Base-by-base conservation (phyloP, 2,113 vertebrate genomes). In the Phoxinus phoxinus region DNA sequence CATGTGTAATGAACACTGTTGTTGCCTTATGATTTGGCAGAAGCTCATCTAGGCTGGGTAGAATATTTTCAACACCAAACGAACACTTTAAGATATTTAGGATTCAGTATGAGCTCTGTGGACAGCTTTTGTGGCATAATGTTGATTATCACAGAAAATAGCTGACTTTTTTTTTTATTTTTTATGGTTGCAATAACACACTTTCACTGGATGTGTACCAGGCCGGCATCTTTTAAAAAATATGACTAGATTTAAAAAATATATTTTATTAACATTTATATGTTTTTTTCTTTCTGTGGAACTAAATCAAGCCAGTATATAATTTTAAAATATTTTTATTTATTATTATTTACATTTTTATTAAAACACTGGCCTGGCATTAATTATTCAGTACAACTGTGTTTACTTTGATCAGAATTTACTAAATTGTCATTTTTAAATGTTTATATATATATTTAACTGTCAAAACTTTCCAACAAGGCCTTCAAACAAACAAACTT, bases 1-100 rank as follows among this genome's bases (percentile, higher is more conserved):
- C 51, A 35, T 78, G n/a, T 25, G 21, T 61, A 79, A 79, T 63
- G 35, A 37, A 41, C 23, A 46, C 23, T 73, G 23, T 73, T 73
- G n/a, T 73, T 73, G 6, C 5, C 12, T 63, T 19, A 46, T 63
- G n/a, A 15, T 63, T 80, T 46, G 37, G 32, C 6, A 15, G 12
- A 61, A 37, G 53, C 4, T 19, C 5, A 2, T 23, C 51, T 77
- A 5, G 48, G 21, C 21, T 56, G 6, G 19, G 19, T 56, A 37
- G 19, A 41, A 72, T 1, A n/a, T n/a, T 23, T 13, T 41, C 21
- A 12, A 1, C 11, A 41, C 0, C 35, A 35, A 37, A 71, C 11
- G 10, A 35, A 71, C 9, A 41, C 21, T 72, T 71, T 71, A 71
- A 21, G 19, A 41, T 71, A 23, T 37, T 12, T 23, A 71, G 35